Base-by-base conservation (phyloP, 2,888 invertebrate species). In the Acleris cristana region DNA sequence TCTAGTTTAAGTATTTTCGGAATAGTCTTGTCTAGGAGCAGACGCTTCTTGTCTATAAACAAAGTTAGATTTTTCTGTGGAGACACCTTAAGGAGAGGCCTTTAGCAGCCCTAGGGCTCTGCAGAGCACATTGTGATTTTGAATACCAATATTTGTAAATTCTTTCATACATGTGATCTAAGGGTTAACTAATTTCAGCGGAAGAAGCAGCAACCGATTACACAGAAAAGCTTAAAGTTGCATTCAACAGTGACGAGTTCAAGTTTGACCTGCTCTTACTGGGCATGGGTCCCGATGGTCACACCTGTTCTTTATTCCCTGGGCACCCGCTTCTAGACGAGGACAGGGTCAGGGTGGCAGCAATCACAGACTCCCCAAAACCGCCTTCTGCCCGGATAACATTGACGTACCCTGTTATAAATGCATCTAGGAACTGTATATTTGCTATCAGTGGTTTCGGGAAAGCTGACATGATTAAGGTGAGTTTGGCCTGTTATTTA, bases 201-300 rank as follows among this genome's bases (percentile, higher is more conserved):
- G 94, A 94, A 72, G 95, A 95, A 77, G 96, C 97, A 65, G 97
- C 97, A 7, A 87, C 87, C 74, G 96, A 96, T 79, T 98, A 98
- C 81, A 93, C 93, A 58, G 90, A 94, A 71, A 95, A 96, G 84
- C 89, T 98, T 76, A 90, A 92, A 60, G 83, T 88, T 12, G 94
- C 94, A 64, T 96, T 97, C 73, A 79, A 81, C 5, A 76, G 93
- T 89, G 71, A 94, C 81, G 59, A 93, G 82, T 82, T 89, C 77
- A 79, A 93, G 70, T 98, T 99, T 84, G 98, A 99, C 87, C 85
- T 99, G 57, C 90, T 99, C 0, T 92, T 99, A 12, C 92, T 99
- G 23, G 99, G 99, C 16, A 96, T 99, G 95, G 99, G 99, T 0
- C 99, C 99, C 0, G 99, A 99, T 83, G 99, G 99, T 0, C 99